Base-by-base conservation (phyloP, 2,797 vertebrate genomes). In the Geotria australis region DNA sequence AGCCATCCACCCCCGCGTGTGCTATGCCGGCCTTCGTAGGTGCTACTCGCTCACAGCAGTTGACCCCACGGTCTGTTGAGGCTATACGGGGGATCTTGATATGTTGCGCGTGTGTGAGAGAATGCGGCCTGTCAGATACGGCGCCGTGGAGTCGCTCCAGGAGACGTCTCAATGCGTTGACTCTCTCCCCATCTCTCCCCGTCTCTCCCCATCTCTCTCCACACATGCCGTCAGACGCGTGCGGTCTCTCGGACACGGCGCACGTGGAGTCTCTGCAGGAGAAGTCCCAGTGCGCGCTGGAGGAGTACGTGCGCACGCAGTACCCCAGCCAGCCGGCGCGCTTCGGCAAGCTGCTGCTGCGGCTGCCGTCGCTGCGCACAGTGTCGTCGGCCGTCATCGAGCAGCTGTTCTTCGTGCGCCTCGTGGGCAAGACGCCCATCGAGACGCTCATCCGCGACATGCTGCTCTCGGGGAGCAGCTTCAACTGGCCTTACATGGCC, bases 401-500 rank as follows among this genome's bases (percentile, higher is more conserved):
- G 69, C 80, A 80, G 69, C 76, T 85, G 62, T 85, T 83, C 65
- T 83, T 85, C 7, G 79, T 83, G 38, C 77, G 78, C 7, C 70
- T 83, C 61, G 80, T 85, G 1, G 81, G 80, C 57, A 82, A 83
- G 70, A 85, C 81, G 1, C 81, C 81, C 61, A 83, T 85, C 57
- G 81, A 85, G 72, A 83, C 79, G 10, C 72, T 83, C 58, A 77
- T 83, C 1, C 74, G 79, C 1, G 81, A 85, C 70, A 85, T 85
- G 80, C 73, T 85, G 57, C 73, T 85, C 4, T 80, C 81, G 0
- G 79, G 80, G 7, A 78, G 78, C 65, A 75, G 77, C 70, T 79
- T 81, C 72, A 79, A 74, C 70, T 83, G 81, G 81, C 79, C 79
- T 48, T 81, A 79, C 61, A 74, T 77, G 68, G 68, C 59, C 1